Evolutionary conservation across 2,113 vertebrate genomes (phyloP).

Genomic region (Heptranchias perlo): DNA sequence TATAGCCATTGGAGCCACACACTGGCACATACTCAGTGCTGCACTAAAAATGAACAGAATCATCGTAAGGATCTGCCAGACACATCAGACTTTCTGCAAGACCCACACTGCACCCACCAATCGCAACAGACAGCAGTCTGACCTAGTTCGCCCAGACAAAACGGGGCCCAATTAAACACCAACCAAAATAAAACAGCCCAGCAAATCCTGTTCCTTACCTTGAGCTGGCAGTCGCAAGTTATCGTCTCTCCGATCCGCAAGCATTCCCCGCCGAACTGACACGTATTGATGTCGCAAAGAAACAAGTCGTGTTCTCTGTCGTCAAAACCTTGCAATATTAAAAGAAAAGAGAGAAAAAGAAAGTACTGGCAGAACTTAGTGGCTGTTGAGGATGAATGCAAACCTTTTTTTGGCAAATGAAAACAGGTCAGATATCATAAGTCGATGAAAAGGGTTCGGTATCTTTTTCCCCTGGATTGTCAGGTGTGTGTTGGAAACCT

Average conservation of each 20-base stretch:
- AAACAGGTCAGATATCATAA: not conserved
- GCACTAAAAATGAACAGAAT: conserved; percentile 62
- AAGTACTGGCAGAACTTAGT: conserved; percentile 13
- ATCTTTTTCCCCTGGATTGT: not conserved
- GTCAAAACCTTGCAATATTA: conserved; percentile 68
- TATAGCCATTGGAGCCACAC: conserved; percentile 94
- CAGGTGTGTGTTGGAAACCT: not conserved
- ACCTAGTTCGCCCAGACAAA: not conserved
- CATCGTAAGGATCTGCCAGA: not conserved
- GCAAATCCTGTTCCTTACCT: conserved; percentile 69
- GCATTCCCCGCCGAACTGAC: conserved; percentile 98
- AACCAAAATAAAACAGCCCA: not conserved
- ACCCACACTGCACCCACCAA: not conserved
- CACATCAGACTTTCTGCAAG: conserved; percentile 9
- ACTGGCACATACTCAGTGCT: conserved; percentile 95
- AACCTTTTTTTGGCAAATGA: not conserved
- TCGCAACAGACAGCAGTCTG: not conserved
- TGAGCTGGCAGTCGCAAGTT: conserved; percentile 98
- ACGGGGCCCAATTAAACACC: not conserved
- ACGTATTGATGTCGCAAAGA: conserved; percentile 96
- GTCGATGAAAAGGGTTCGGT: not conserved
- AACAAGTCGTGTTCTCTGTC: conserved; percentile 97
- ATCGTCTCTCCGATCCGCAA: conserved; percentile 95
- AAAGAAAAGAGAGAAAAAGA: not conserved
- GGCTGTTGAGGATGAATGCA: not conserved